Conservation (phyloP, 92 coral and sea anemone species). For the Siderastrea radians region DNA sequence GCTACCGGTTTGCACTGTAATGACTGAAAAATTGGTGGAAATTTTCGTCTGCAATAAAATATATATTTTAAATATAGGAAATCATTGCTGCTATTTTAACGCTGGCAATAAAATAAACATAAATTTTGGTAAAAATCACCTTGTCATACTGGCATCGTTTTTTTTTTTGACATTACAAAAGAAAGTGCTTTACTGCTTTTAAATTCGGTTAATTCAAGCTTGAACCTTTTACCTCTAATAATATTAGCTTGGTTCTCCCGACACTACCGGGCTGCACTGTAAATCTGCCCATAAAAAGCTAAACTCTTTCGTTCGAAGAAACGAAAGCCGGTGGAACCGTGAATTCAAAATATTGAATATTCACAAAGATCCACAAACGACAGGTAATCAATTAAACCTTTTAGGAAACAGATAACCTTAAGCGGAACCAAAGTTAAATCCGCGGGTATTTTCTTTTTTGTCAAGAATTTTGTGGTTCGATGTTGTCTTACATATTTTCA, state of each 20-base stretch:
- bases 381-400: not conserved
- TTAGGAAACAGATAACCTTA: not conserved
- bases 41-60: not conserved
- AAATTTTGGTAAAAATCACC: not conserved
- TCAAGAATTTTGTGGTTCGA: not conserved
- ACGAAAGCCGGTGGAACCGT: not conserved
- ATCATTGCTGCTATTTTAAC: not conserved
- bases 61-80: not conserved
- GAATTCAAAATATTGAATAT: constrained; percentile 11
- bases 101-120: not conserved
- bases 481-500: not conserved
- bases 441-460: not conserved
- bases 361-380: not conserved
- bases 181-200: not conserved
- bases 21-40: not conserved
- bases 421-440: not conserved
- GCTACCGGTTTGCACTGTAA: not conserved
- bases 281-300: not conserved
- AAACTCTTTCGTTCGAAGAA: not conserved
- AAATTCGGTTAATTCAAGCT: not conserved
- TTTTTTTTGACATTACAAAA: not conserved
- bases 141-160: not conserved
- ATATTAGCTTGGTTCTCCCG: not conserved
- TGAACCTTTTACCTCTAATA: not conserved
- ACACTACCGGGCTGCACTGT: too few species aligned